A percentile compares a stretch with the other conserved stretches of the same genome.
Conservation (phyloP, 1,140 invertebrate genomes). For the Procambarus virginalis region DNA sequence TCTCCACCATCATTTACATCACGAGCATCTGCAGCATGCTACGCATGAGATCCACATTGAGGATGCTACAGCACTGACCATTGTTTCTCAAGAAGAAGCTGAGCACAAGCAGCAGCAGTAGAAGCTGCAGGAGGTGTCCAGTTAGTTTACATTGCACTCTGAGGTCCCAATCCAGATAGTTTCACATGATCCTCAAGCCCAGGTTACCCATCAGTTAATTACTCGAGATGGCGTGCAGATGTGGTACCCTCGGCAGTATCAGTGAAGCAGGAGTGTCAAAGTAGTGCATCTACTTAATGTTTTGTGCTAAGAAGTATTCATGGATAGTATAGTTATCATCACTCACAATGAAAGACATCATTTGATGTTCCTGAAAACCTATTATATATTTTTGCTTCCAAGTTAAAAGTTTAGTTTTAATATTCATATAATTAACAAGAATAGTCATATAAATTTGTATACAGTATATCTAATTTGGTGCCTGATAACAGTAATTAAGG, state of each 20-base stretch:
- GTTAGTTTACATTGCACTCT: conserved; percentile 51
- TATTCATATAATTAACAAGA: conserved; percentile 6
- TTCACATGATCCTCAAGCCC: conserved; percentile 53
- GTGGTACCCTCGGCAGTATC: conserved; percentile 63
- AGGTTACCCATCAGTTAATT: conserved; percentile 57
- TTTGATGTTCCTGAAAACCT: background rate
- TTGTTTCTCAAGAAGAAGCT: conserved; percentile 57
- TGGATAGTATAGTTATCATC: background rate
- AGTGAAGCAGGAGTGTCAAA: conserved; percentile 22
- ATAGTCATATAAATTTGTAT: background rate
- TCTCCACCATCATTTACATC: conserved; percentile 44
- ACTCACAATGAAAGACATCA: background rate
- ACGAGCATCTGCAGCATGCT: conserved; percentile 61
- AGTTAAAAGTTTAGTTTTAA: conserved; percentile 23
- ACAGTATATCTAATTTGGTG: conserved; percentile 10
- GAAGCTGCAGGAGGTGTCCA: conserved; percentile 48
- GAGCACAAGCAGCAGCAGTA: conserved; percentile 50
- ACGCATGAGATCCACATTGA: conserved; percentile 67
- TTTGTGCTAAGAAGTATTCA: conserved; percentile 24
- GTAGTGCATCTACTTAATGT: background rate
- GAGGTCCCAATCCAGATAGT: conserved; percentile 59
- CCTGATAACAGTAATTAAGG: conserved; percentile 17
- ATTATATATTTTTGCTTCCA: conserved; percentile 16
- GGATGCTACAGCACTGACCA: conserved; percentile 58
- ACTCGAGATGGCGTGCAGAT: conserved; percentile 64